Percentiles rank a stretch among this genome's conserved stretches.
Conservation (phyloP, 37 sponge, comb jelly and placozoan genomes). For the Bolinopsis microptera region DNA sequence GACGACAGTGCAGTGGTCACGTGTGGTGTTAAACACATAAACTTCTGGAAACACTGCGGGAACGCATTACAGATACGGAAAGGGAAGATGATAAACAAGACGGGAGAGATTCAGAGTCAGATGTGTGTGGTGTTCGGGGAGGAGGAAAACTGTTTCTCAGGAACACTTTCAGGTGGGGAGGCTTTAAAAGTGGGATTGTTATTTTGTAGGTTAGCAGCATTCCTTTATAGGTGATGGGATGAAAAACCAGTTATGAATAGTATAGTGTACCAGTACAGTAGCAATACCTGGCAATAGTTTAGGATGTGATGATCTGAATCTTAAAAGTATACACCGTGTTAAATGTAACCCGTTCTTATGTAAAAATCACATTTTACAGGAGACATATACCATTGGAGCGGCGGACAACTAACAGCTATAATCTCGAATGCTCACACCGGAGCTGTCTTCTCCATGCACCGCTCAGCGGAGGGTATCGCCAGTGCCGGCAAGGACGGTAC, state of each 20-base stretch:
- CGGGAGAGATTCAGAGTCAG: constrained; percentile 85
- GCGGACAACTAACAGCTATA: constrained; percentile 70
- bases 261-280: too few species aligned
- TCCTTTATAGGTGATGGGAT: too few species aligned
- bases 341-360: too few species aligned
- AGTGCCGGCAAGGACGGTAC: constrained; percentile 84
- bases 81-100: constrained; percentile 87
- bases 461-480: constrained; percentile 79
- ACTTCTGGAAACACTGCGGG: constrained; percentile 94
- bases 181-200: too few species aligned
- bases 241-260: too few species aligned
- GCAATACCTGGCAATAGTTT: too few species aligned
- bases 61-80: constrained; percentile 83
- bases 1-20: constrained; percentile 71
- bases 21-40: constrained; percentile 96
- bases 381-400: constrained; percentile 89
- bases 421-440: constrained; percentile 77
- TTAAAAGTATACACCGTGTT: too few species aligned
- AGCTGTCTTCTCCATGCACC: constrained; percentile 75
- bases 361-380: too few species aligned
- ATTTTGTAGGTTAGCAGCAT: too few species aligned
- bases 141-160: constrained; percentile 72
- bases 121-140: constrained; percentile 82
- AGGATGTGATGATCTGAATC: too few species aligned
- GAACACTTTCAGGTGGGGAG: constrained; percentile 72